phyloP scores from a whole-genome alignment of 2,888 invertebrate species.

The Orchesella flavescens region DNA sequence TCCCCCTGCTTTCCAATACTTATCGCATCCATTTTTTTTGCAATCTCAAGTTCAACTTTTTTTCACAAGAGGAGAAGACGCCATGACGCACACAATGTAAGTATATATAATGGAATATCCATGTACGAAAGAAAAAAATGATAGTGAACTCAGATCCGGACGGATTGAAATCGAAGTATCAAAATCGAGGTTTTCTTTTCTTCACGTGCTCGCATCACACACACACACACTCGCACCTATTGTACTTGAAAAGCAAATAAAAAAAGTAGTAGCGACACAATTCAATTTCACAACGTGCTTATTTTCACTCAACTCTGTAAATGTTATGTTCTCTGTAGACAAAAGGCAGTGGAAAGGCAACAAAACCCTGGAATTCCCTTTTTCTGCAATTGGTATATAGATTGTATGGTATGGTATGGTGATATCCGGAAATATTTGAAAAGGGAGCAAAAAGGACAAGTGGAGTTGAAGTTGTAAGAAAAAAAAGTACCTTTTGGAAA shows the following conservation, averaged over 20 bases:
- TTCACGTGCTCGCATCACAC: no score
- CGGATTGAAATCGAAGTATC: constrained; percentile 2
- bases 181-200: not conserved
- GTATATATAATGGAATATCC: constrained; percentile 18
- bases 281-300: constrained; percentile 24
- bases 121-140: constrained; percentile 8
- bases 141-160: not conserved
- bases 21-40: no score
- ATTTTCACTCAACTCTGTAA: constrained; percentile 10
- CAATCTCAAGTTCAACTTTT: not conserved
- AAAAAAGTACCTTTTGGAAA: not conserved
- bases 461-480: no score
- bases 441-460: not conserved
- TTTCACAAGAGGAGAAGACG: not conserved
- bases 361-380: not conserved
- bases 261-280: constrained; percentile 21
- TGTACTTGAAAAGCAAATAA: constrained; percentile 1
- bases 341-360: constrained; percentile 8
- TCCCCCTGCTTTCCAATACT: no score
- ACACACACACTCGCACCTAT: not conserved
- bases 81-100: no score
- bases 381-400: not conserved
- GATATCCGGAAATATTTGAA: not conserved
- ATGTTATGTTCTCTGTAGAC: not conserved
- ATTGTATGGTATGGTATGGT: no score